Conservation (phyloP, 2,113 vertebrate genomes). For the pig (Sus scrofa) region DNA sequence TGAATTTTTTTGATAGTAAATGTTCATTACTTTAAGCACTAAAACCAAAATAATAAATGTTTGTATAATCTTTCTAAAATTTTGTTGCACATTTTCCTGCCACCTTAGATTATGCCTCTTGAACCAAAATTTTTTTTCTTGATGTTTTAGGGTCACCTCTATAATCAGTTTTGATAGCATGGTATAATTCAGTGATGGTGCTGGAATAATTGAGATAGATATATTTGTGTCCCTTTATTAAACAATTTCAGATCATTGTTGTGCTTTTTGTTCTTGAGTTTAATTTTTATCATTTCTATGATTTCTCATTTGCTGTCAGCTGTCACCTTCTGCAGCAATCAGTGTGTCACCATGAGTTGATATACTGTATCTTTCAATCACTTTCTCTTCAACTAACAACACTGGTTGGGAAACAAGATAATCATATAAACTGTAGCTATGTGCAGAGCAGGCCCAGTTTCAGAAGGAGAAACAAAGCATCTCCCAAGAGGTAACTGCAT, state of each 20-base stretch:
- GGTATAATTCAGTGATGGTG: not conserved
- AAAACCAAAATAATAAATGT: slow-evolving; percentile 23
- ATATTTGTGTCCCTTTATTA: slow-evolving; percentile 18
- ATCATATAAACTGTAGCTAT: not conserved
- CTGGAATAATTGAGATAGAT: not conserved
- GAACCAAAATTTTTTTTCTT: slow-evolving; percentile 57
- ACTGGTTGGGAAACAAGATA: not conserved
- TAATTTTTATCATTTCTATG: slow-evolving; percentile 68
- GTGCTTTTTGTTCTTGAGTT: slow-evolving; percentile 34
- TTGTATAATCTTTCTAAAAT: slow-evolving; percentile 43
- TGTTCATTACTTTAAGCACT: slow-evolving; percentile 25
- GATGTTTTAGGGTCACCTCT: slow-evolving; percentile 63
- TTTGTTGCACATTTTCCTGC: slow-evolving; percentile 32
- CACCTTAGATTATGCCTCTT: slow-evolving; percentile 53
- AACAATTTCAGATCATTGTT: slow-evolving; percentile 21
- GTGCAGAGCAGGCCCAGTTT: not conserved
- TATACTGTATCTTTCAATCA: slow-evolving; percentile 42
- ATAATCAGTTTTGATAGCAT: not conserved
- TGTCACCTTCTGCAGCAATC: slow-evolving; percentile 48
- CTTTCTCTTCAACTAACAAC: not conserved
- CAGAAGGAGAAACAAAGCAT: not conserved
- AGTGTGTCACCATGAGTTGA: slow-evolving; percentile 26
- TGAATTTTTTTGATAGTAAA: not conserved
- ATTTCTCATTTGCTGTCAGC: slow-evolving; percentile 67
- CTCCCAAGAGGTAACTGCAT: not conserved